Percentiles rank a stretch among this genome's conserved stretches.
phyloP scores from a whole-genome alignment of 1,140 invertebrate genomes.

The Caerostris darwini region DNA sequence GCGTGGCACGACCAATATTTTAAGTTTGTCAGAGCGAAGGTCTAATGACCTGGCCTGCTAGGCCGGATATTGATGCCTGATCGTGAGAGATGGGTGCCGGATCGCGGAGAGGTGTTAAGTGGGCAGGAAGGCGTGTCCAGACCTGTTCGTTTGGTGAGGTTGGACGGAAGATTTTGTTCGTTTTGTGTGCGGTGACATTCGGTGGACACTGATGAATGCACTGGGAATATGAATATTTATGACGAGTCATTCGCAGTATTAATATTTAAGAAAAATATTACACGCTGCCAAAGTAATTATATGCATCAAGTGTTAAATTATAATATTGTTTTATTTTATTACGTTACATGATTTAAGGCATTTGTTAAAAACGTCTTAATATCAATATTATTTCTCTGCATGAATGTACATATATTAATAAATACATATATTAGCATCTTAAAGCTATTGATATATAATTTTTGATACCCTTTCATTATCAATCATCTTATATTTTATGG shows the following conservation, averaged over 20 bases:
- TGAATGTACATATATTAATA: too few species aligned
- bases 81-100: conserved; percentile 56
- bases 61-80: conserved; percentile 5
- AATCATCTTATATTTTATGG: too few species aligned
- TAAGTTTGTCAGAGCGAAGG: conserved; percentile 47
- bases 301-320: too few species aligned
- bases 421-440: too few species aligned
- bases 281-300: too few species aligned
- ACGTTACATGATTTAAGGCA: too few species aligned
- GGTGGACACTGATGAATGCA: neutral
- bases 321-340: too few species aligned
- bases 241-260: neutral
- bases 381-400: too few species aligned
- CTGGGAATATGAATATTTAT: conserved; percentile 5
- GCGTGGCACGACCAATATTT: conserved; percentile 32
- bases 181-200: neutral
- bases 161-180: neutral
- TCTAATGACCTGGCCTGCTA: conserved; percentile 6
- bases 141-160: neutral
- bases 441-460: too few species aligned
- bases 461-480: too few species aligned
- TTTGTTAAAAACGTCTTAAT: too few species aligned
- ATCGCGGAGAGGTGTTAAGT: conserved; percentile 3
- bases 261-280: too few species aligned
- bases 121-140: conserved; percentile 26